Evolutionary conservation across 2,797 vertebrate genomes (phyloP).

Genomic region (Tympanoctomys barrerae): DNA sequence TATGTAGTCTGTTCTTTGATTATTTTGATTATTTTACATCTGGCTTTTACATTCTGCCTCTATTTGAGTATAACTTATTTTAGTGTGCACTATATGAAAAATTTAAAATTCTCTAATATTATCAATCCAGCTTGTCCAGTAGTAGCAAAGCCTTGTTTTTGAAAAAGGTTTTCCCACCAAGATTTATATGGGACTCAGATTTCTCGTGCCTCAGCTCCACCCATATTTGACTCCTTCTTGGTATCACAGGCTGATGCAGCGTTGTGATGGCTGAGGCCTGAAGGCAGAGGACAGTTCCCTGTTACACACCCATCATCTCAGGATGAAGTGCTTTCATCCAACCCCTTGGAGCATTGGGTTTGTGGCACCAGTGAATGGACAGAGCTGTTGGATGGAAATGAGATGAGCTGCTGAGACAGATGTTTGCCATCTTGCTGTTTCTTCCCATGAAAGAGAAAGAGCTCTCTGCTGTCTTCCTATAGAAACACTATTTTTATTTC

Average conservation of each 20-base stretch:
- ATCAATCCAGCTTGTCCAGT: not conserved
- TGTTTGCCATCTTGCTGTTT: not conserved
- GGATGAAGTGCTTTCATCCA: not conserved
- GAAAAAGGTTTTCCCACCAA: not conserved
- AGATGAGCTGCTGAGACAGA: not conserved
- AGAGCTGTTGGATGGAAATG: not conserved
- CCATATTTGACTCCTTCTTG: not conserved
- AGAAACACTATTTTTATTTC: not conserved
- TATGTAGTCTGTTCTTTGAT: slow-evolving; percentile 10
- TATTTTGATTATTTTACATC: not conserved
- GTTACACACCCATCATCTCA: not conserved
- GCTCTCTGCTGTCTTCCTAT: not conserved
- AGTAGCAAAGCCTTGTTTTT: slow-evolving; percentile 40
- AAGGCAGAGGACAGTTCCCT: not conserved
- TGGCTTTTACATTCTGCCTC: not conserved
- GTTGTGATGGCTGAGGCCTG: not conserved
- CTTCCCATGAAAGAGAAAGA: not conserved
- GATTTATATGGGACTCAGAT: not conserved
- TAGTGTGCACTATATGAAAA: not conserved
- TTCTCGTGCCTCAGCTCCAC: not conserved
- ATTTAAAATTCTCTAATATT: not conserved
- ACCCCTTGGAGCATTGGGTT: not conserved
- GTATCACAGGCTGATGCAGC: not conserved
- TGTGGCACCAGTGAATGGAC: not conserved
- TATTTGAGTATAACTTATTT: slow-evolving; percentile 36